phyloP scores from a whole-genome alignment of 2,113 vertebrate genomes.

The Craseonycteris thonglongyai region DNA sequence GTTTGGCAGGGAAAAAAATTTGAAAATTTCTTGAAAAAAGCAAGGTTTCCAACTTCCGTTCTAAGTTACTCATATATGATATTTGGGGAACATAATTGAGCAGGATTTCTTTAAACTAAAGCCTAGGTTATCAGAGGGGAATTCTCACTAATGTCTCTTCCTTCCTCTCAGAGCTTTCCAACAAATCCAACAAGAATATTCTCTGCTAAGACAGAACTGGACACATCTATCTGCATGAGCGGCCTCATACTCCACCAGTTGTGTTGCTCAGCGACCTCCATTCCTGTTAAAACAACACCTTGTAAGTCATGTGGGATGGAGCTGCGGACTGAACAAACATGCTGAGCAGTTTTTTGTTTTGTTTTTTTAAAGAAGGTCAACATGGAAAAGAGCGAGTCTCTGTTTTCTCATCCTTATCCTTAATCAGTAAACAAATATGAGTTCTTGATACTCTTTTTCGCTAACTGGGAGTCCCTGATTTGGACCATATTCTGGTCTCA shows the following conservation, averaged over 20 bases:
- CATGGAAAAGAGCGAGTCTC: constrained; percentile 24
- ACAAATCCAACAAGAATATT: constrained; percentile 66
- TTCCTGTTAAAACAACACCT: constrained; percentile 66
- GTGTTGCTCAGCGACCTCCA: constrained; percentile 57
- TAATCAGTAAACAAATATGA: constrained; percentile 43
- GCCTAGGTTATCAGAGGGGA: constrained; percentile 78
- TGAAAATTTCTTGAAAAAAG: constrained; percentile 21
- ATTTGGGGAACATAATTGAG: constrained; percentile 66
- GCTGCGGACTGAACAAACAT: constrained; percentile 70
- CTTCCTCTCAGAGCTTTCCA: constrained; percentile 77
- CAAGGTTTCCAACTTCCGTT: constrained; percentile 55
- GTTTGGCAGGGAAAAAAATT: not conserved
- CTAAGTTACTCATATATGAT: constrained; percentile 57
- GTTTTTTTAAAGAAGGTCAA: constrained; percentile 35
- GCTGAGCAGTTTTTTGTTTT: not conserved
- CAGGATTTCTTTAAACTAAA: constrained; percentile 73
- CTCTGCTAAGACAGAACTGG: constrained; percentile 64
- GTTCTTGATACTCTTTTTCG: not conserved
- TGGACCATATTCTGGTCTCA: not conserved
- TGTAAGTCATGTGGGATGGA: constrained; percentile 71
- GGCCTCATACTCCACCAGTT: constrained; percentile 47
- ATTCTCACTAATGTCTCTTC: constrained; percentile 80
- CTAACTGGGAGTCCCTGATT: not conserved
- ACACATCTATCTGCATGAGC: constrained; percentile 60
- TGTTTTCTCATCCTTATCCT: constrained; percentile 20